phyloP scores from a whole-genome alignment of 2,888 invertebrate species.

The Plagodis dolabraria region DNA sequence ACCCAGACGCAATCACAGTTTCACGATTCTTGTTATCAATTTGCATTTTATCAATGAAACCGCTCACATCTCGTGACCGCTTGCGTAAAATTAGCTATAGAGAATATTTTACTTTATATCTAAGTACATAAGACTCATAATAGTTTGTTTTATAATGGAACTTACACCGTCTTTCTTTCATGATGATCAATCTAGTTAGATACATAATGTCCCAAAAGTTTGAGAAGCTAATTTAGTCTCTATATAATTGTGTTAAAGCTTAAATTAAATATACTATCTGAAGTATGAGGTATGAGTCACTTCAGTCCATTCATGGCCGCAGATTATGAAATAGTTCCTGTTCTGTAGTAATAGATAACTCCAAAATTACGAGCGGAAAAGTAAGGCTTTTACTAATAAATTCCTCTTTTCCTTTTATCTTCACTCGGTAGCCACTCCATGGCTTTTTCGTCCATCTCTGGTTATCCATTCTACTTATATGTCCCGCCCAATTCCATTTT shows the following conservation, averaged over 20 bases:
- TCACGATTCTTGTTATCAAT: slow-evolving; percentile 11
- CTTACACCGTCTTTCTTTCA: slow-evolving; percentile 5
- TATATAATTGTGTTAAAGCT: background rate
- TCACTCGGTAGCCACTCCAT: too few species aligned
- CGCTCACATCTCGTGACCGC: slow-evolving; percentile 4
- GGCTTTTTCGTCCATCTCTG: too few species aligned
- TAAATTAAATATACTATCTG: too few species aligned
- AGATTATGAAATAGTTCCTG: too few species aligned
- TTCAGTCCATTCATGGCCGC: too few species aligned
- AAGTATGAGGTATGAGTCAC: background rate
- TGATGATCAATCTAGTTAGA: background rate
- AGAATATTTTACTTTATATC: background rate
- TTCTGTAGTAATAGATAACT: too few species aligned
- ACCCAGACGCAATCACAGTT: slow-evolving; percentile 25
- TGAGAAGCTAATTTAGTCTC: slow-evolving; percentile 1
- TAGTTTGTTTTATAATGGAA: background rate
- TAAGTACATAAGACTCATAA: background rate
- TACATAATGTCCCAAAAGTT: background rate
- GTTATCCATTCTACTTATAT: too few species aligned
- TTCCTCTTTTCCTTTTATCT: too few species aligned
- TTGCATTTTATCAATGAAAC: slow-evolving; percentile 36
- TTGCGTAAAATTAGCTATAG: background rate
- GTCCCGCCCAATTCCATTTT: too few species aligned
- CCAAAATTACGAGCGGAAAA: too few species aligned
- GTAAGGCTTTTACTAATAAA: too few species aligned